phyloP scores from a whole-genome alignment of 1,140 invertebrate genomes.

The Procambarus virginalis region DNA sequence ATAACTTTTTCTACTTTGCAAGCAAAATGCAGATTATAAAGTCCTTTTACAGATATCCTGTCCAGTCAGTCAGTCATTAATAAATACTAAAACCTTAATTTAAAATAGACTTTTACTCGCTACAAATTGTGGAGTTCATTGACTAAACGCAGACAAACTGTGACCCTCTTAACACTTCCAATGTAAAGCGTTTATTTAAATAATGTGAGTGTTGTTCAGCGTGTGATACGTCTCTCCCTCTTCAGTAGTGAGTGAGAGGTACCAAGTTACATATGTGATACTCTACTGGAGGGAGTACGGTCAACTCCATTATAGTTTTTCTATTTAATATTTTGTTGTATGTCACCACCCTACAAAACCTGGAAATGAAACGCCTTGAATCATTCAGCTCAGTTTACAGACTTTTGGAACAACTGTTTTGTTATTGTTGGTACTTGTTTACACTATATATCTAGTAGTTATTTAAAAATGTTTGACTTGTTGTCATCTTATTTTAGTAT shows the following conservation, averaged over 20 bases:
- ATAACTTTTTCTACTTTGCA: not conserved
- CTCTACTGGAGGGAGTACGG: slow-evolving; percentile 21
- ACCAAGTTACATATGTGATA: slow-evolving; percentile 25
- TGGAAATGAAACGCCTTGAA: not conserved
- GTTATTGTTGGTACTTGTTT: not conserved
- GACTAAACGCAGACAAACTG: not conserved
- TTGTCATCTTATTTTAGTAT: not conserved
- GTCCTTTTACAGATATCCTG: not conserved
- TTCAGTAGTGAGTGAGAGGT: slow-evolving; percentile 13
- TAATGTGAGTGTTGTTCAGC: not conserved
- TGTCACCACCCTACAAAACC: slow-evolving; percentile 3
- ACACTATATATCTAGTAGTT: not conserved
- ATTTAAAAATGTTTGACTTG: not conserved
- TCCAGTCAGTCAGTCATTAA: not conserved
- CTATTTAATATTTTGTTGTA: slow-evolving; percentile 11
- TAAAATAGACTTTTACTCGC: not conserved
- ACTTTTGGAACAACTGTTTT: not conserved
- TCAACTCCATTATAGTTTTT: slow-evolving; percentile 18
- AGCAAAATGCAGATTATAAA: not conserved
- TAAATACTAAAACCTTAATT: not conserved
- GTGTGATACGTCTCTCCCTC: not conserved
- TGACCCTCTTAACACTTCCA: not conserved
- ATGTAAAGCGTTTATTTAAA: not conserved
- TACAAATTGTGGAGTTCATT: not conserved
- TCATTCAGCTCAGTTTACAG: slow-evolving; percentile 19